A percentile compares a stretch with the other conserved stretches of the same genome.
These are phyloP conservation scores for Amyelois transitella DNA, from an alignment of 1,140 invertebrate species.

Conservation along the genomic window DNA sequence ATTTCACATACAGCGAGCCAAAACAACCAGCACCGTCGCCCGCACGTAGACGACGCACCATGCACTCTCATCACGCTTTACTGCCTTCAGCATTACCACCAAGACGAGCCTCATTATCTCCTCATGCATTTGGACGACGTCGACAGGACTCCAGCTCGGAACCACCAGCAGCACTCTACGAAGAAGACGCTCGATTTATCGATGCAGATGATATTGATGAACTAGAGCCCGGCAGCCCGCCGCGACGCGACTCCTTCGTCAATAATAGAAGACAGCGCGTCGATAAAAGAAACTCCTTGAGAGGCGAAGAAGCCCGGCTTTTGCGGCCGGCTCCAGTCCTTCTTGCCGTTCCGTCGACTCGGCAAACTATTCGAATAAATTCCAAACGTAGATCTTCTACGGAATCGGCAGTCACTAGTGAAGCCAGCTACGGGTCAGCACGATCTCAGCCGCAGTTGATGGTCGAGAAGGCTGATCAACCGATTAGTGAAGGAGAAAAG, in stretches of 20 bases:
- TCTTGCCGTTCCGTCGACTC: constrained; percentile 48
- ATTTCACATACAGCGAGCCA: constrained; percentile 82
- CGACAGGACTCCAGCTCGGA: constrained; percentile 64
- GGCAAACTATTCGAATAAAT: constrained; percentile 41
- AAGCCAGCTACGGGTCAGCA: constrained; percentile 33
- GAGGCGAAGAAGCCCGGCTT: constrained; percentile 58
- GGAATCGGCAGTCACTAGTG: constrained; percentile 44
- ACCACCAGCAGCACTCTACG: constrained; percentile 60
- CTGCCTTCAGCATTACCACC: constrained; percentile 46
- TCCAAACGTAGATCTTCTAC: constrained; percentile 47
- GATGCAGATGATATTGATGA: constrained; percentile 68
- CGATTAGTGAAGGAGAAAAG: constrained; percentile 64
- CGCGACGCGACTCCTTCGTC: constrained; percentile 49
- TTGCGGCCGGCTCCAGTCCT: constrained; percentile 49
- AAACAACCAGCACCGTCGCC: constrained; percentile 55
- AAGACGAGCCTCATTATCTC: constrained; percentile 57
- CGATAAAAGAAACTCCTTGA: constrained; percentile 57
- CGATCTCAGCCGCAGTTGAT: constrained; percentile 27
- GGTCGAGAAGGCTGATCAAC: constrained; percentile 30
- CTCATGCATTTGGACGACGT: constrained; percentile 63
- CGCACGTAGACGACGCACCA: constrained; percentile 55
- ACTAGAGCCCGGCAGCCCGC: constrained; percentile 55
- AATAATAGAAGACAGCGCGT: constrained; percentile 56
- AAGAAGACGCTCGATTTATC: constrained; percentile 70
- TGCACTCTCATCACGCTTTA: constrained; percentile 65